Evolutionary conservation across 2,888 invertebrate genomes (phyloP).

Genomic region (Pseudococcus viburni): DNA sequence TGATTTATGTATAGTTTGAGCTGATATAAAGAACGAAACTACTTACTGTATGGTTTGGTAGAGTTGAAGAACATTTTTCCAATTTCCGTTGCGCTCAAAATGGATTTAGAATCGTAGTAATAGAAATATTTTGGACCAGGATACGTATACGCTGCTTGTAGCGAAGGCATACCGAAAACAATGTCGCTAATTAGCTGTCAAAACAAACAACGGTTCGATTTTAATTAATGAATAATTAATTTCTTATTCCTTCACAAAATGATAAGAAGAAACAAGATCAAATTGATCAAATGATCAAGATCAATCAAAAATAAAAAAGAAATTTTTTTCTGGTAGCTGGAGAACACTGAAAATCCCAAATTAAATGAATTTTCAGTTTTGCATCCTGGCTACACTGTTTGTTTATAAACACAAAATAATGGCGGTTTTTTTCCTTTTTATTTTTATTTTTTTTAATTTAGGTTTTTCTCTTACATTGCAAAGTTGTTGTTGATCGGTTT

Average conservation of each 20-base stretch:
- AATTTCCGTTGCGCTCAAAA: neutral
- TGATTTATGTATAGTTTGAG: neutral
- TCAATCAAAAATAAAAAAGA: too few species aligned
- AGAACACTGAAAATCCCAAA: too few species aligned
- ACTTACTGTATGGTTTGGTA: neutral
- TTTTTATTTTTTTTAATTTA: too few species aligned
- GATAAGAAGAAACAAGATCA: too few species aligned
- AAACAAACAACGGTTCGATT: neutral
- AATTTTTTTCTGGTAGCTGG: too few species aligned
- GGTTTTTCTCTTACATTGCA: slow-evolving; percentile 19
- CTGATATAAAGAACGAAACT: neutral
- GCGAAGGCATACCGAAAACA: slow-evolving; percentile 4
- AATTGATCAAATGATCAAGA: too few species aligned
- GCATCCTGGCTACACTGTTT: too few species aligned
- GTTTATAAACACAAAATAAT: too few species aligned
- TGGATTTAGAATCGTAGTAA: neutral
- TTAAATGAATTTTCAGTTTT: too few species aligned
- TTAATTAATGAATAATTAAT: too few species aligned
- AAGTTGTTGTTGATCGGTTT: slow-evolving; percentile 27
- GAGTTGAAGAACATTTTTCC: neutral
- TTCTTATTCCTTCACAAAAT: too few species aligned
- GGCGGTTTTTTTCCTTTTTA: too few species aligned
- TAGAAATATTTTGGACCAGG: slow-evolving; percentile 28
- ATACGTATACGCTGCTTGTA: neutral
- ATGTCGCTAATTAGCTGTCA: neutral